Evolutionary conservation across 2,113 vertebrate genomes (phyloP), one percentile per base, ranked within the genome.

Genomic region (Peromyscus californicus): DNA sequence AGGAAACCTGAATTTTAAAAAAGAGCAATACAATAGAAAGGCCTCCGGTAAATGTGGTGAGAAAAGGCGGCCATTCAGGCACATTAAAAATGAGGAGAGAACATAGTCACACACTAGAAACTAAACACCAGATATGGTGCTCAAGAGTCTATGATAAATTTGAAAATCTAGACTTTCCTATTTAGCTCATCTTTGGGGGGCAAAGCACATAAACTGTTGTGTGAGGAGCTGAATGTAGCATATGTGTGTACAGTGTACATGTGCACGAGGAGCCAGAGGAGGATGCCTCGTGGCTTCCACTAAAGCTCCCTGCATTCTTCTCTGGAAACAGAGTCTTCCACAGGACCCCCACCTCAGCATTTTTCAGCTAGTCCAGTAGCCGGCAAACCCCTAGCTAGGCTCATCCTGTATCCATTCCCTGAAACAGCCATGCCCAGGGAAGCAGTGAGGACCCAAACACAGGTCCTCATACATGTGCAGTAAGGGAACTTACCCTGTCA

Each of bases 101-200:
- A 7, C 4, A 31, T 10, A 39, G 22, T 69, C 26, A 69, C 24
- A 69, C 31, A 78, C 45, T 33, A 19, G 31, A 22, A 51, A 33
- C 45, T 48, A 51, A 36, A 69, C 48, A 26, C 45, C 26, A 39
- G 29, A 33, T 45, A 21, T n/a, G 57, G 13, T 54, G 33, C 21
- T 57, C 67, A 65, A 19, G 29, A 57, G 16, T 59, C 31, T 54
- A 26, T 42, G 19, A 76, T n/a, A 51, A n/a, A n/a, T 86, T 94
- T 67, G 19, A 96, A 90, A 96, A 70, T 90, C 21, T 61, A 67
- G 24, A 80, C 59, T 39, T 83, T 39, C 22, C 67, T 91, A 89
- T 39, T 61, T 45, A 21, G 7, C 33, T 39, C 48, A 59, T 24
- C 15, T 48, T 36, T 9, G 36, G 16, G 42, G 21, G 21, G 48